phyloP scores from a whole-genome alignment of 2,888 invertebrate species.

The Desoria tigrina region DNA sequence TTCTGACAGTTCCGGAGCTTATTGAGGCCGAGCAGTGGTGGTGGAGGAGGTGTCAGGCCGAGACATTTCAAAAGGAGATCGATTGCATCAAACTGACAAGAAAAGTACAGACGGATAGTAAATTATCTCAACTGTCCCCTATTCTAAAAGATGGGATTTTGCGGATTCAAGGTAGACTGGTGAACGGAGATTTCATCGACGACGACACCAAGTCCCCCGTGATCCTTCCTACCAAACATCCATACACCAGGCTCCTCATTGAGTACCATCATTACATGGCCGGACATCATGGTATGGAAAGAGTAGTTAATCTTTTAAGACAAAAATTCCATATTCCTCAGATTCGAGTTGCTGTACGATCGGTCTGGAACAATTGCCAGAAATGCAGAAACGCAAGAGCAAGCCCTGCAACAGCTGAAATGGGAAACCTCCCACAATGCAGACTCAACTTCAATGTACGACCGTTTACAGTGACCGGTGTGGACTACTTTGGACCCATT shows the following conservation, averaged over 20 bases:
- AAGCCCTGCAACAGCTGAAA: conserved; percentile 12
- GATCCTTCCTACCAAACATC: not conserved
- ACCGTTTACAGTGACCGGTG: conserved; percentile 22
- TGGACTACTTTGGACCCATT: conserved; percentile 21
- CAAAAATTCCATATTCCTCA: conserved; percentile 12
- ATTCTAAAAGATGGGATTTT: not conserved
- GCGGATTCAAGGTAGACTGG: not conserved
- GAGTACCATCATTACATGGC: not conserved
- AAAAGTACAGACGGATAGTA: not conserved
- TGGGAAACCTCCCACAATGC: conserved; percentile 20
- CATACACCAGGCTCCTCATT: conserved; percentile 9
- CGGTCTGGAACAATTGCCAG: conserved; percentile 1
- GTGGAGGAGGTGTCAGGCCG: not conserved
- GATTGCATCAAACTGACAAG: not conserved
- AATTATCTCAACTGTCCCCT: not conserved
- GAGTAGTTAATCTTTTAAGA: conserved; percentile 15
- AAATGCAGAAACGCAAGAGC: not conserved
- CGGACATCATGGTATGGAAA: conserved; percentile 18
- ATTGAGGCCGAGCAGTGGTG: not conserved
- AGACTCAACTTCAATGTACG: not conserved
- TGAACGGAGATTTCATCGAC: not conserved
- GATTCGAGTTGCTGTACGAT: conserved; percentile 14
- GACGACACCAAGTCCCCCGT: not conserved
- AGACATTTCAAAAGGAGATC: not conserved
- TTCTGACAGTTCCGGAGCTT: no score